Evolutionary conservation across 2,113 vertebrate species (phyloP), one percentile per base, ranked within the genome.

Genomic region (Bambusicola thoracicus): DNA sequence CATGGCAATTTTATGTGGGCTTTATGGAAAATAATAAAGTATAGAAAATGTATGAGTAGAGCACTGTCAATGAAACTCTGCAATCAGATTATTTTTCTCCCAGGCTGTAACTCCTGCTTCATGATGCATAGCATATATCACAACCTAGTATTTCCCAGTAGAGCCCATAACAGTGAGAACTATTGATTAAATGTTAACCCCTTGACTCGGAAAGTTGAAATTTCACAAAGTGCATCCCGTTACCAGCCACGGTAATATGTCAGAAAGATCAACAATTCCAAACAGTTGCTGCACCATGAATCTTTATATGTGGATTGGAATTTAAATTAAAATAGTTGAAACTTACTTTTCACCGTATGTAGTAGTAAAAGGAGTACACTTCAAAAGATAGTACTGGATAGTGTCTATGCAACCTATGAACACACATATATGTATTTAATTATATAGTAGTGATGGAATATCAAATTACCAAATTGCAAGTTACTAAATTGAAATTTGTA

Each of bases 111-210:
- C 87, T 95, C 92, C 53, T 95, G 80, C 76, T 95, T 86, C 82
- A 83, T 91, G 94, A 95, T 94, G 89, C 95, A 90, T 86, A 53
- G 48, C 53, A 0, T 74, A 91, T 76, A 85, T 86, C 78, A 90
- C 63, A 92, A 76, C 82, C 74, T 85, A 73, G 44, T 70, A 94
- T 97, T 95, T 94, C 84, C 81, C 94, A 62, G 38, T 81, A 92
- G 66, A 91, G 72, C 41, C 77, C 48, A 56, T 90, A 97, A 66
- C 76, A 90, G 81, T 86, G 61, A 95, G 30, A 81, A 67, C 11
- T 86, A 92, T 95, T 95, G 90, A 95, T 97, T 87, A 96, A 90
- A 91, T 81, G 81, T 77, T 93, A 91, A 96, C 82, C 96, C 83
- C 69, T 94, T 92, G 61, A 87, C 75, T 74, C 14, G 11, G 69